Percentiles rank a stretch among this genome's conserved stretches.
Conservation (phyloP, 2,113 vertebrate genomes). For the Grammomys dolichurus region DNA sequence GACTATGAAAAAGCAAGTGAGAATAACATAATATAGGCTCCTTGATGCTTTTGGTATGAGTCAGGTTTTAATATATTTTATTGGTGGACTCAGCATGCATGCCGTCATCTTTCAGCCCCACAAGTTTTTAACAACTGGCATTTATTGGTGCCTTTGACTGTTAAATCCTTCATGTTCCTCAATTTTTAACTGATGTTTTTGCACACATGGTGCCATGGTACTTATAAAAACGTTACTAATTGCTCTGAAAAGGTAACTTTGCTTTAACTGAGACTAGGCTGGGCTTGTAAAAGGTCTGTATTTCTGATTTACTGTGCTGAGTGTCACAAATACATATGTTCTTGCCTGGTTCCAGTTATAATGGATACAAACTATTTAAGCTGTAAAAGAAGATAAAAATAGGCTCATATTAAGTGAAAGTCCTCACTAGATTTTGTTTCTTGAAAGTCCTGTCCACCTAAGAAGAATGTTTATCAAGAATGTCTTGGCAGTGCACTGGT, state of each 20-base stretch:
- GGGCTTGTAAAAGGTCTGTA: slow-evolving; percentile 60
- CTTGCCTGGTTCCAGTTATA: slow-evolving; percentile 39
- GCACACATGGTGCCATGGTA: slow-evolving; percentile 19
- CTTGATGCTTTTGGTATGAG: neutral
- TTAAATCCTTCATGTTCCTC: slow-evolving; percentile 60
- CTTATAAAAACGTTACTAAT: slow-evolving; percentile 74
- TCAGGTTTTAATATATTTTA: slow-evolving; percentile 61
- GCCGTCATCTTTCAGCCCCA: slow-evolving; percentile 44
- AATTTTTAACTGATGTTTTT: slow-evolving; percentile 68
- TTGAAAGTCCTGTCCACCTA: slow-evolving; percentile 8
- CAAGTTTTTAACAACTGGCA: slow-evolving; percentile 52
- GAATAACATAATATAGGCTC: slow-evolving; percentile 20
- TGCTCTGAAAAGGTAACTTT: slow-evolving; percentile 53
- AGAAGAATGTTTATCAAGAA: neutral
- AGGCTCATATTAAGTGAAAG: slow-evolving; percentile 8
- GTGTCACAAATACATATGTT: slow-evolving; percentile 39
- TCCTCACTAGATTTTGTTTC: slow-evolving; percentile 20
- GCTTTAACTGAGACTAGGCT: slow-evolving; percentile 50
- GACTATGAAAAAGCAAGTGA: slow-evolving; percentile 34
- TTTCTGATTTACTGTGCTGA: slow-evolving; percentile 57
- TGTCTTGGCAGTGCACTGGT: neutral
- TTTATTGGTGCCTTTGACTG: slow-evolving; percentile 25
- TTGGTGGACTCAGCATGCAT: neutral
- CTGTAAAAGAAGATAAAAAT: slow-evolving; percentile 40
- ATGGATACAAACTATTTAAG: slow-evolving; percentile 36